These are phyloP conservation scores for Otolemur garnettii DNA, from an alignment of 2,113 vertebrate species.

Conservation along the genomic window DNA sequence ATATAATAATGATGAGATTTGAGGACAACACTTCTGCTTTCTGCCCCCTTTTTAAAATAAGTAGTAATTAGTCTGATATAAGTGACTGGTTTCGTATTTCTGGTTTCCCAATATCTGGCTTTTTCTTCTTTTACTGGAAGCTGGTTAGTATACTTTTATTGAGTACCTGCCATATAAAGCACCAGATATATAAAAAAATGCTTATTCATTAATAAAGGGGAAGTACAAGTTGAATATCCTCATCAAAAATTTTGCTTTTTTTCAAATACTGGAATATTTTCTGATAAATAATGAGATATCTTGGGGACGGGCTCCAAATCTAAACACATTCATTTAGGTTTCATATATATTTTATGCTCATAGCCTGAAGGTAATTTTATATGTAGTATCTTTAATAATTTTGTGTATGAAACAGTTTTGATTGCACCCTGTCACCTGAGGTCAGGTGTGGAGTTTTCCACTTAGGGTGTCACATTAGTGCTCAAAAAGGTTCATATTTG, in stretches of 20 bases:
- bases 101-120: not conserved
- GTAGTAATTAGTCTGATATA: not conserved
- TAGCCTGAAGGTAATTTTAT: not conserved
- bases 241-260: not conserved
- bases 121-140: not conserved
- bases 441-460: not conserved
- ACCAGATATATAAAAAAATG: conserved; percentile 8
- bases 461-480: not conserved
- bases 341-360: not conserved
- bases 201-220: not conserved
- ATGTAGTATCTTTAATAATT: not conserved
- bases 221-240: not conserved
- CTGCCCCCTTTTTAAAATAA: not conserved
- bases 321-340: not conserved
- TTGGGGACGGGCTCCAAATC: not conserved
- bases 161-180: not conserved
- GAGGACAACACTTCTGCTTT: conserved; percentile 23
- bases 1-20: conserved; percentile 34
- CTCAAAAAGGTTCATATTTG: not conserved
- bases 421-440: not conserved
- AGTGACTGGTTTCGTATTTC: not conserved
- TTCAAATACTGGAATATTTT: not conserved
- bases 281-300: not conserved
- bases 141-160: not conserved
- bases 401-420: not conserved